A percentile compares a stretch with the other conserved stretches of the same genome.
phyloP scores from a whole-genome alignment of 1,140 invertebrate species.

The Conus ventricosus region DNA sequence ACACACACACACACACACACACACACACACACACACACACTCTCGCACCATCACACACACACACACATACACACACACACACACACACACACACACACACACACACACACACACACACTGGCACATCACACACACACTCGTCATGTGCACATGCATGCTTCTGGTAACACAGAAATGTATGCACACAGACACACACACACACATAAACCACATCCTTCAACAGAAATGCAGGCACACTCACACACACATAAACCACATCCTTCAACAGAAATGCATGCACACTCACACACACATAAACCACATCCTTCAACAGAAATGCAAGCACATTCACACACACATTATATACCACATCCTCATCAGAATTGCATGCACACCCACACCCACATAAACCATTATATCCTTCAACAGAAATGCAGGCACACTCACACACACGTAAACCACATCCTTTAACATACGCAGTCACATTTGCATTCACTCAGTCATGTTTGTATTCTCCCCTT shows the following conservation, averaged over 20 bases:
- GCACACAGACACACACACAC: background rate
- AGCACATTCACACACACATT: background rate
- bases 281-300: background rate
- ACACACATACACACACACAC: conserved; percentile 5
- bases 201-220: background rate
- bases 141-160: no score
- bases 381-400: background rate
- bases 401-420: no score
- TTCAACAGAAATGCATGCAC: background rate
- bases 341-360: background rate
- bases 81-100: background rate
- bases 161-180: background rate
- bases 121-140: no score
- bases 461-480: background rate
- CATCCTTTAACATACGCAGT: no score
- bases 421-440: background rate
- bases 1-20: conserved; percentile 1
- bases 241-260: background rate
- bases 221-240: background rate
- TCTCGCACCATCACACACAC: background rate
- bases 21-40: background rate
- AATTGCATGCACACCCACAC: background rate
- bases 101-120: no score
- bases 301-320: background rate
- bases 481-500: no score